These are phyloP conservation scores for Drosophila albomicans DNA, from an alignment of 1,140 invertebrate species.

Conservation along the genomic window DNA sequence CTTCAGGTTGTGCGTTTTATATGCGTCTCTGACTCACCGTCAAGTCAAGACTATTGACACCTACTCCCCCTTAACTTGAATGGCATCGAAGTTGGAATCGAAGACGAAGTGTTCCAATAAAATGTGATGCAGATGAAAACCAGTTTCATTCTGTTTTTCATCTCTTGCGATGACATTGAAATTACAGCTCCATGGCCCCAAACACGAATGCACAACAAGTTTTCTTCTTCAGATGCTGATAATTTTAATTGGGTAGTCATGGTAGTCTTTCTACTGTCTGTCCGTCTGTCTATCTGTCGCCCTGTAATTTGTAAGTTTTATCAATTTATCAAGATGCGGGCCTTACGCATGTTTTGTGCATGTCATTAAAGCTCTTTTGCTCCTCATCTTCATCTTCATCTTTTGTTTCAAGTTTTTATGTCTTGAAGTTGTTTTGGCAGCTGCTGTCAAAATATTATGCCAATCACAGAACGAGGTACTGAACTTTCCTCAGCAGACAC, in stretches of 20 bases:
- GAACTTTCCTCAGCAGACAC: neutral
- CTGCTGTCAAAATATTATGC: slow-evolving; percentile 51
- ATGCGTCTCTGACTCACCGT: slow-evolving; percentile 51
- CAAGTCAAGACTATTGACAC: slow-evolving; percentile 51
- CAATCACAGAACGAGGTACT: neutral
- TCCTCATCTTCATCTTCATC: slow-evolving; percentile 1
- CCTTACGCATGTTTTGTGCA: slow-evolving; percentile 59
- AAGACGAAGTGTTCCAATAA: slow-evolving; percentile 1
- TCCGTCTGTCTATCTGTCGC: slow-evolving; percentile 23
- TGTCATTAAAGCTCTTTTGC: slow-evolving; percentile 59
- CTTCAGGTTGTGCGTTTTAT: slow-evolving; percentile 42
- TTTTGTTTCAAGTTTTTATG: slow-evolving; percentile 31
- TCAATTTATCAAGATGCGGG: slow-evolving; percentile 73
- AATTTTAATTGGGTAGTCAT: slow-evolving; percentile 59
- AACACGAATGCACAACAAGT: slow-evolving; percentile 66
- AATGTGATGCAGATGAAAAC: slow-evolving; percentile 36
- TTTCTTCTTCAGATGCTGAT: slow-evolving; percentile 60
- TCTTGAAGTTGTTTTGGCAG: slow-evolving; percentile 36
- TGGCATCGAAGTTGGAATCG: neutral
- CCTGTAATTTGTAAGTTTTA: slow-evolving; percentile 73
- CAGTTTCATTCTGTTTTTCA: slow-evolving; percentile 41
- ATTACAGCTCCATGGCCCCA: slow-evolving; percentile 40
- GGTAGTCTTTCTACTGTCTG: slow-evolving; percentile 1
- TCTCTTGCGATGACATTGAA: slow-evolving; percentile 59
- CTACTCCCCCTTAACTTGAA: slow-evolving; percentile 32